A percentile compares a stretch with the other conserved stretches of the same genome.
Conservation (phyloP, 2,797 vertebrate species). For the Rousettus madagascariensis region DNA sequence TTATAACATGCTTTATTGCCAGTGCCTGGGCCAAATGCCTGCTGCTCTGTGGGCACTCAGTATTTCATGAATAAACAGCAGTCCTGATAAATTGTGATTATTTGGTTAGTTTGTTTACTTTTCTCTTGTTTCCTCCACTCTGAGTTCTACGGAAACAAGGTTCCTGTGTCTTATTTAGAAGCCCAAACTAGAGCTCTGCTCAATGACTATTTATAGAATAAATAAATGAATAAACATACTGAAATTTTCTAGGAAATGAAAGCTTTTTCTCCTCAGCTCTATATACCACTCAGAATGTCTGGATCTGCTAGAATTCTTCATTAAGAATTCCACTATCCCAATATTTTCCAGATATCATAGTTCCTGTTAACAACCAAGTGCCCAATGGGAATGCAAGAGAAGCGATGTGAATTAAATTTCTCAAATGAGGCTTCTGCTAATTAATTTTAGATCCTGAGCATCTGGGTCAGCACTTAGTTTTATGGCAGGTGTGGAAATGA, state of each 20-base stretch:
- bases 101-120: background rate
- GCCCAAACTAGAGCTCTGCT: background rate
- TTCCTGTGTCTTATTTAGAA: background rate
- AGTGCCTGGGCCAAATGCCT: background rate
- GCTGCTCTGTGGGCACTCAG: background rate
- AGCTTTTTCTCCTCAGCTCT: background rate
- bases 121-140: background rate
- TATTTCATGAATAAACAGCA: background rate
- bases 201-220: background rate
- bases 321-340: background rate
- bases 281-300: background rate
- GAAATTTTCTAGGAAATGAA: background rate
- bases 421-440: conserved; percentile 22
- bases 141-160: background rate
- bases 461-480: conserved; percentile 71
- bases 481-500: conserved; percentile 63
- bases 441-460: conserved; percentile 68
- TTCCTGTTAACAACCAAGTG: background rate
- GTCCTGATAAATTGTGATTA: background rate
- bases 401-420: conserved; percentile 16
- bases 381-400: background rate
- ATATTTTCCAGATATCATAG: background rate
- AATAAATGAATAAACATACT: background rate
- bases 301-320: background rate
- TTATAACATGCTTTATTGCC: background rate